phyloP scores from a whole-genome alignment of 2,113 vertebrate genomes.

The Grammomys surdaster region DNA sequence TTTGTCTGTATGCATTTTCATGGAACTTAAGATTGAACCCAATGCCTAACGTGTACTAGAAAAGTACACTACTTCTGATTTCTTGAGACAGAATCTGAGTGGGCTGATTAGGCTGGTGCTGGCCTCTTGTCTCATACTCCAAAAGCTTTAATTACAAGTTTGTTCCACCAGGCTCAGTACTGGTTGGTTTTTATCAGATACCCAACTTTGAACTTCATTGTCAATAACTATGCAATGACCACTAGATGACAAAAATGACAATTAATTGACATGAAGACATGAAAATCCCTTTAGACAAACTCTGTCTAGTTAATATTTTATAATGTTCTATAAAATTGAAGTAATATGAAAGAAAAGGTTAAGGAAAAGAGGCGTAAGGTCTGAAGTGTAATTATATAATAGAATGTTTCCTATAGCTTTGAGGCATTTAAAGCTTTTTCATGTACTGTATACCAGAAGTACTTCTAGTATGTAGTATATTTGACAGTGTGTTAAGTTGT shows the following conservation, averaged over 20 bases:
- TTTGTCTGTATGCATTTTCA: background rate
- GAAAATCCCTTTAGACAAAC: background rate
- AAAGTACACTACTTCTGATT: background rate
- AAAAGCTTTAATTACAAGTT: background rate
- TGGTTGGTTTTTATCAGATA: background rate
- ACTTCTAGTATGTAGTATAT: background rate
- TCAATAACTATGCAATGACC: conserved; percentile 13
- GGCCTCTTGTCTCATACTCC: background rate
- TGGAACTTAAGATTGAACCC: background rate
- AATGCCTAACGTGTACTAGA: background rate
- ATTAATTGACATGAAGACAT: conserved; percentile 12
- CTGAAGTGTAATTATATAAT: background rate
- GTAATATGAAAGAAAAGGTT: background rate
- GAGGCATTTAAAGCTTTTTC: conserved; percentile 24
- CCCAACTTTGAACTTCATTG: background rate
- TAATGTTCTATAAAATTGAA: background rate
- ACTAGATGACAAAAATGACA: conserved; percentile 10
- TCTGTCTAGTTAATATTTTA: background rate
- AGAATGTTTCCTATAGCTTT: conserved; percentile 15
- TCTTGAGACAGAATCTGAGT: background rate
- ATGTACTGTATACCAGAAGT: background rate
- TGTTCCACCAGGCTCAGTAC: background rate
- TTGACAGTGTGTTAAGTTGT: background rate
- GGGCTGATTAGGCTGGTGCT: background rate
- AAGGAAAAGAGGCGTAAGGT: background rate